Conservation (phyloP, 92 coral and sea anemone species). For the Pocillopora meandrina region DNA sequence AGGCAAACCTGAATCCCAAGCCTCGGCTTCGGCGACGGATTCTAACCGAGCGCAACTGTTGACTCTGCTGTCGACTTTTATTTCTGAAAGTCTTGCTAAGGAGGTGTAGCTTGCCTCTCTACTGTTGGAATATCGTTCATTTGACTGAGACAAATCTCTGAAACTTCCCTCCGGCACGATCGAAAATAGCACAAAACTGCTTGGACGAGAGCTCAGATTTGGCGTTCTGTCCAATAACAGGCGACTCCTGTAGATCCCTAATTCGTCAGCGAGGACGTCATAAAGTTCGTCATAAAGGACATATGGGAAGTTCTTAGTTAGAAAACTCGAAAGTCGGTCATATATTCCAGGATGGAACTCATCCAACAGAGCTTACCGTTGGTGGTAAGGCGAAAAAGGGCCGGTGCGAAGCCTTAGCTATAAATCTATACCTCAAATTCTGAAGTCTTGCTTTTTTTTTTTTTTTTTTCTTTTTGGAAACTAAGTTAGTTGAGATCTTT, state of each 20-base stretch:
- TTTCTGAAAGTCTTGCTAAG: slow-evolving; percentile 30
- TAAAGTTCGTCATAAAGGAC: no score
- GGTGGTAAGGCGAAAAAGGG: no score
- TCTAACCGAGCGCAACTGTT: slow-evolving; percentile 37
- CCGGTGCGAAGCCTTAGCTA: no score
- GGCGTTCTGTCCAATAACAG: slow-evolving; percentile 10
- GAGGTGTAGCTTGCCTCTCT: slow-evolving; percentile 41
- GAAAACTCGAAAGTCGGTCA: no score
- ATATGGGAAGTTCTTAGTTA: neutral
- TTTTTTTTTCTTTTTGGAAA: no score
- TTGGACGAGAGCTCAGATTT: slow-evolving; percentile 48
- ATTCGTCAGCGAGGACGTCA: slow-evolving; percentile 21
- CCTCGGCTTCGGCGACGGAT: slow-evolving; percentile 24
- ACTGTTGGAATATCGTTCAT: slow-evolving; percentile 32
- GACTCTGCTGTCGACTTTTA: slow-evolving; percentile 25
- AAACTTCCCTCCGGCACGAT: slow-evolving; percentile 65
- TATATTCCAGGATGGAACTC: no score
- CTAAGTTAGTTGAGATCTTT: no score
- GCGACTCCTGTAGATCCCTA: slow-evolving; percentile 24
- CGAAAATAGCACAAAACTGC: slow-evolving; percentile 69
- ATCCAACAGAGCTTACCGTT: no score
- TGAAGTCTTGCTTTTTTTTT: no score
- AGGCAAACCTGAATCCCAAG: neutral
- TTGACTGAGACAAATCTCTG: slow-evolving; percentile 31
- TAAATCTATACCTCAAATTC: no score